Conservation (phyloP, 2,888 invertebrate species). For the Morinoia aosen region DNA sequence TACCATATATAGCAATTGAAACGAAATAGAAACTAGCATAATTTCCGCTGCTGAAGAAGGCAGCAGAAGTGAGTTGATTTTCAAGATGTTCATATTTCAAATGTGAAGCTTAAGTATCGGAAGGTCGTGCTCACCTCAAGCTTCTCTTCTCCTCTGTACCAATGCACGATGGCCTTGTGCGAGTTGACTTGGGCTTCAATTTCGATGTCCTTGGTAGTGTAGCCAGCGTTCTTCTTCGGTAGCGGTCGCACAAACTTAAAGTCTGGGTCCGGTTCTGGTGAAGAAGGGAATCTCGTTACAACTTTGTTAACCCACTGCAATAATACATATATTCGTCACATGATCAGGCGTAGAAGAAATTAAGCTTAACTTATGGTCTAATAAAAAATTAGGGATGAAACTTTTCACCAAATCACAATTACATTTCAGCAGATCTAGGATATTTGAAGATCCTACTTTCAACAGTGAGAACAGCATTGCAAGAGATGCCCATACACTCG, state of each 20-base stretch:
- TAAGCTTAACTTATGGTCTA: too few species aligned
- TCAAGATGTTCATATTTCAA: not conserved
- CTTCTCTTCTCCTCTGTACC: conserved; percentile 88
- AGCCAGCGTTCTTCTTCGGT: conserved; percentile 90
- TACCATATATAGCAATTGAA: not conserved
- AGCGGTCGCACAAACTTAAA: conserved; percentile 93
- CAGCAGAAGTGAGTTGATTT: not conserved
- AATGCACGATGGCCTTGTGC: conserved; percentile 92
- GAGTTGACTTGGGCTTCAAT: conserved; percentile 95
- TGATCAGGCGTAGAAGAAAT: too few species aligned
- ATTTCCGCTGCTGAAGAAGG: not conserved
- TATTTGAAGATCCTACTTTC: conserved; percentile 77
- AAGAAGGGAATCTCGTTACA: not conserved
- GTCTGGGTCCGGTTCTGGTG: conserved; percentile 91
- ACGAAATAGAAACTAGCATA: not conserved
- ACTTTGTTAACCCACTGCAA: not conserved
- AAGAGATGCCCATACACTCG: conserved; percentile 90
- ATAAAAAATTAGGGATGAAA: too few species aligned
- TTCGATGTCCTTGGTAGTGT: conserved; percentile 88
- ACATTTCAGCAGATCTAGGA: not conserved
- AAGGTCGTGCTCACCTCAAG: conserved; percentile 74
- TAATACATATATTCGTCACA: not conserved
- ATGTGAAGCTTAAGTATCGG: not conserved
- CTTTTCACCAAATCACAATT: not conserved
- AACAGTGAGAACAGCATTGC: conserved; percentile 92